Evolutionary conservation across 1,140 invertebrate genomes (phyloP).

Genomic region (Drosophila orosa): DNA sequence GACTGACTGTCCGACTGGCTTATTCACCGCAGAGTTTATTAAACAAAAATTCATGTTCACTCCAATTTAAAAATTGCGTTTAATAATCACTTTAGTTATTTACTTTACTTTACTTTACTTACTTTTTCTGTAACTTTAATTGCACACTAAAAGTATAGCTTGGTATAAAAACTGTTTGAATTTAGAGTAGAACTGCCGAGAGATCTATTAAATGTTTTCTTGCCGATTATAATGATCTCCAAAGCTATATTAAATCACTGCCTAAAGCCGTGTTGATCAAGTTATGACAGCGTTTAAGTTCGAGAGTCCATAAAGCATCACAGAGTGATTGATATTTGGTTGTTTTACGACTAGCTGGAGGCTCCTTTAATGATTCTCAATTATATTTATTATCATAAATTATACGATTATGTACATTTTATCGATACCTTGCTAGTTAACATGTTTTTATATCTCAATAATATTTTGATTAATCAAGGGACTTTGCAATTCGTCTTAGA

Average conservation of each 20-base stretch:
- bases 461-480: background rate
- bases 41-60: constrained; percentile 58
- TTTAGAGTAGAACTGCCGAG: constrained; percentile 28
- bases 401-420: background rate
- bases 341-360: constrained; percentile 2
- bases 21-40: constrained; percentile 53
- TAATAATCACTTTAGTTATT: constrained; percentile 46
- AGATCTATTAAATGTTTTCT: constrained; percentile 15
- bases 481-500: background rate
- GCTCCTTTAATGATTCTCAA: constrained; percentile 4
- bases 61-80: constrained; percentile 40
- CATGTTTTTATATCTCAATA: background rate
- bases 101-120: constrained; percentile 20
- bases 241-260: constrained; percentile 35
- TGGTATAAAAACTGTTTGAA: constrained; percentile 41
- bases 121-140: constrained; percentile 49
- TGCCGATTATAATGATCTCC: constrained; percentile 12
- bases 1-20: constrained; percentile 29
- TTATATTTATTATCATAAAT: constrained; percentile 18
- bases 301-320: constrained; percentile 1
- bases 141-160: constrained; percentile 62
- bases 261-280: constrained; percentile 22
- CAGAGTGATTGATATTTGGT: constrained; percentile 22
- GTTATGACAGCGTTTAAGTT: constrained; percentile 32
- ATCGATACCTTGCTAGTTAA: background rate